A percentile compares a stretch with the other conserved stretches of the same genome.
These are phyloP conservation scores for Coelinius sp. DNA, from an alignment of 2,888 invertebrate species.

Conservation along the genomic window DNA sequence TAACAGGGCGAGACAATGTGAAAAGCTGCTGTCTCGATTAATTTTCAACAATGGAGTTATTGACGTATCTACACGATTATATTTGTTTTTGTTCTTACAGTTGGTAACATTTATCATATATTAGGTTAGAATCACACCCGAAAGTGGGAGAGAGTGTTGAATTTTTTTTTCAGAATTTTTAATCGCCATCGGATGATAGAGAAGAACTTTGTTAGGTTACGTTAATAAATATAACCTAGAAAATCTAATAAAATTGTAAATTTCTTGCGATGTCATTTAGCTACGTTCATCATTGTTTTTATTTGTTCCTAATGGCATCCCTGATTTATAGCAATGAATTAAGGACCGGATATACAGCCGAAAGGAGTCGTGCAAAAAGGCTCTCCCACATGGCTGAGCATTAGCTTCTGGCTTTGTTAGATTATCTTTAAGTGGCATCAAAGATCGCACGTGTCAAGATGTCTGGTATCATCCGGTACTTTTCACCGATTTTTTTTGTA, in stretches of 20 bases:
- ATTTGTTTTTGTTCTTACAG: background rate
- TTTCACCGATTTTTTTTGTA: background rate
- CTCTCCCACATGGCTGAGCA: background rate
- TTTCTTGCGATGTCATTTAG: background rate
- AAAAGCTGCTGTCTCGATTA: slow-evolving; percentile 26
- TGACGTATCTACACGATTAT: background rate
- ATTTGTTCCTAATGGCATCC: background rate
- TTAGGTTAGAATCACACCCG: no score
- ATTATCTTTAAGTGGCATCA: slow-evolving; percentile 18
- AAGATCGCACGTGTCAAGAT: slow-evolving; percentile 22
- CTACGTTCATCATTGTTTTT: background rate
- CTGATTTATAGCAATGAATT: slow-evolving; percentile 29
- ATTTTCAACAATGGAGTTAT: slow-evolving; percentile 18
- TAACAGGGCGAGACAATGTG: slow-evolving; percentile 31
- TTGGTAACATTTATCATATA: background rate
- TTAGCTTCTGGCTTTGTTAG: slow-evolving; percentile 21
- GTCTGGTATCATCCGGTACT: background rate
- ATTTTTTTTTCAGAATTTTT: background rate
- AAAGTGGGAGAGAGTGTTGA: no score
- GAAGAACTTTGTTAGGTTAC: no score
- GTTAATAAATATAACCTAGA: no score
- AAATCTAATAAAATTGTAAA: no score
- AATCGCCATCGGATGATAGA: no score
- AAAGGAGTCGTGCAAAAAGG: background rate
- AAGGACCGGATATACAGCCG: slow-evolving; percentile 11